Conservation (phyloP, 2,113 vertebrate species). For the Columba janthina region DNA sequence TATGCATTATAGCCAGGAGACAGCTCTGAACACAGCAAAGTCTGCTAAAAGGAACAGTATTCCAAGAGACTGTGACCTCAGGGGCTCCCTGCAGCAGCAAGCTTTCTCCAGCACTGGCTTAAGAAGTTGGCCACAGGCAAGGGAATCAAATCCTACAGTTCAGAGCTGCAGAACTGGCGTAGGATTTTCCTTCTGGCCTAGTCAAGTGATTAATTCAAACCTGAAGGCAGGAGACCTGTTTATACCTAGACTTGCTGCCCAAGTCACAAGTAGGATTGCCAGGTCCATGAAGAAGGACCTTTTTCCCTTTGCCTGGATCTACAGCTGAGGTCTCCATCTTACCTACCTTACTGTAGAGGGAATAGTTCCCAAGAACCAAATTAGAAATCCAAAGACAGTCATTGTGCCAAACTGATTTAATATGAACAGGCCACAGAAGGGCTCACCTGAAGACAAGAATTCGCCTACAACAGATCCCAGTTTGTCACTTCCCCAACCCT, state of each 20-base stretch:
- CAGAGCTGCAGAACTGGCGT: not conserved
- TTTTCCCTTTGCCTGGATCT: not conserved
- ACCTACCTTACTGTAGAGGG: not conserved
- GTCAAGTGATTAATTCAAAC: not conserved
- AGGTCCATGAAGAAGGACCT: not conserved
- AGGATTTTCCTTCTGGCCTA: not conserved
- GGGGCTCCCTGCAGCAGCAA: not conserved
- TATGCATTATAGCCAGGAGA: not conserved
- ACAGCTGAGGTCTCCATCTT: not conserved
- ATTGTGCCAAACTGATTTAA: not conserved
- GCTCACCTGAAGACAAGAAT: not conserved
- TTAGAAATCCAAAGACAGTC: not conserved
- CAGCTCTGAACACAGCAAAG: not conserved
- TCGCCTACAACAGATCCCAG: not conserved
- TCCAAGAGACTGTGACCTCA: not conserved
- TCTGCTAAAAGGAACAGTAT: not conserved
- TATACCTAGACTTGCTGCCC: not conserved
- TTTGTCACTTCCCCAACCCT: not conserved
- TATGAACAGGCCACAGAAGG: not conserved
- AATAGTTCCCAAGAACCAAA: not conserved
- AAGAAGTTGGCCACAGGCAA: not conserved
- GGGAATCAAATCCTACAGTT: not conserved
- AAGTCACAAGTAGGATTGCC: not conserved
- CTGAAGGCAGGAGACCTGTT: not conserved
- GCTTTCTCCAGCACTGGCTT: not conserved